Evolutionary conservation across 1,140 invertebrate species (phyloP).

Genomic region (Ladona fulva): DNA sequence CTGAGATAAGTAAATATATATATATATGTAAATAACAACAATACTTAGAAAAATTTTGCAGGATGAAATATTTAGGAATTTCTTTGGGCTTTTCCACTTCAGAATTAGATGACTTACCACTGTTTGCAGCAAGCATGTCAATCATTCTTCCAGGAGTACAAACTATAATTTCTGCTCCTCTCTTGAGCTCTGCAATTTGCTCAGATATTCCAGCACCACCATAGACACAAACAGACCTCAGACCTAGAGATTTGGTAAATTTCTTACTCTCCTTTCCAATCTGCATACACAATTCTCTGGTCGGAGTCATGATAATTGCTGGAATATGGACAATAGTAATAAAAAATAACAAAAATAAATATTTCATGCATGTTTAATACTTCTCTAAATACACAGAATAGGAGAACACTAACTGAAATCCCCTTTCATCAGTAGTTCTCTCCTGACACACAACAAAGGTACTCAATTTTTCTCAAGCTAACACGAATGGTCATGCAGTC

Average conservation of each 20-base stretch:
- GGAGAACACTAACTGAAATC: too few species aligned
- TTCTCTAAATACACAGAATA: too few species aligned
- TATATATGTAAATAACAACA: too few species aligned
- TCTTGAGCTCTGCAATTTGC: slow-evolving; percentile 95
- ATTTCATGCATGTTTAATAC: too few species aligned
- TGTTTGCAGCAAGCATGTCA: slow-evolving; percentile 98
- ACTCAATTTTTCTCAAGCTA: too few species aligned
- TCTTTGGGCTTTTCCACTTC: too few species aligned
- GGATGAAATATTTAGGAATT: too few species aligned
- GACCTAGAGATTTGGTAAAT: slow-evolving; percentile 80
- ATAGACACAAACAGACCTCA: slow-evolving; percentile 93
- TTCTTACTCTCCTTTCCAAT: slow-evolving; percentile 95
- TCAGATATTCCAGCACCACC: slow-evolving; percentile 96
- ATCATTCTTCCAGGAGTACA: slow-evolving; percentile 99
- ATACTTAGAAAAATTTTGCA: too few species aligned
- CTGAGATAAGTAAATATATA: too few species aligned
- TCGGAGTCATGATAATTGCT: slow-evolving; percentile 95
- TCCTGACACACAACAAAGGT: too few species aligned
- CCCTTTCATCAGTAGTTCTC: too few species aligned
- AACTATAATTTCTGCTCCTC: slow-evolving; percentile 96
- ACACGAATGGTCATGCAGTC: too few species aligned
- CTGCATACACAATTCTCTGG: slow-evolving; percentile 96
- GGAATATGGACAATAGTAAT: slow-evolving; percentile 13
- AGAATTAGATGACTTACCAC: slow-evolving; percentile 59
- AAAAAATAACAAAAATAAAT: neutral